Percentiles rank a stretch among this genome's conserved stretches.
Conservation (phyloP, 1,140 invertebrate genomes). For the Pachypsylla venusta region DNA sequence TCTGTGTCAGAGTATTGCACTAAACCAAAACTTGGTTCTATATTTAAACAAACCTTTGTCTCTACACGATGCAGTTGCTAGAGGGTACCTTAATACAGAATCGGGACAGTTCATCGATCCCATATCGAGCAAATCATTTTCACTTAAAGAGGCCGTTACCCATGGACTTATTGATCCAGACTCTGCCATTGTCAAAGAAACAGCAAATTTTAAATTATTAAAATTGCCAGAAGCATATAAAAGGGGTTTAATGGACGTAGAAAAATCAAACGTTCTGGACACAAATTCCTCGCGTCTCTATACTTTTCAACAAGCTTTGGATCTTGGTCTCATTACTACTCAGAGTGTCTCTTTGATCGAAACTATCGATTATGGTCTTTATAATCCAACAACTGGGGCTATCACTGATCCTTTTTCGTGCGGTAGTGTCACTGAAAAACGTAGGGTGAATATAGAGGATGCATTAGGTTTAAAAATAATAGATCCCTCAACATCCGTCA, state of each 20-base stretch:
- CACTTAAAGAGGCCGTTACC: slow-evolving; percentile 67
- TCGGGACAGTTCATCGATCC: slow-evolving; percentile 64
- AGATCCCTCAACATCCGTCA: slow-evolving; percentile 66
- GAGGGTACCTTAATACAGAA: slow-evolving; percentile 47
- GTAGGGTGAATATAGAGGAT: slow-evolving; percentile 54
- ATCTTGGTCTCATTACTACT: slow-evolving; percentile 56
- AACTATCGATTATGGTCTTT: slow-evolving; percentile 64
- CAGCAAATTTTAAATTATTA: slow-evolving; percentile 59
- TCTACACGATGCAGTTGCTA: slow-evolving; percentile 61
- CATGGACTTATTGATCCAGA: slow-evolving; percentile 72
- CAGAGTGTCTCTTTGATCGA: slow-evolving; percentile 64
- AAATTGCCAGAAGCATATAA: slow-evolving; percentile 73
- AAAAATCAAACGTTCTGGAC: slow-evolving; percentile 69
- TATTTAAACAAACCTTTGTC: slow-evolving; percentile 52
- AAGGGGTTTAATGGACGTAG: slow-evolving; percentile 70
- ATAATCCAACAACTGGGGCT: slow-evolving; percentile 58
- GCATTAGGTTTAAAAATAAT: slow-evolving; percentile 61
- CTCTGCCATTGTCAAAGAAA: slow-evolving; percentile 75
- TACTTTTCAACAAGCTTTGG: slow-evolving; percentile 52
- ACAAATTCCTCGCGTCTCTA: slow-evolving; percentile 65
- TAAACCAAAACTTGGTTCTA: slow-evolving; percentile 53
- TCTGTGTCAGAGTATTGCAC: slow-evolving; percentile 49
- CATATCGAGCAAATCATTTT: slow-evolving; percentile 47
- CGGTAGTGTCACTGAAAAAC: slow-evolving; percentile 46
- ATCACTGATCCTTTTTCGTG: slow-evolving; percentile 63